Percentiles rank a stretch among this genome's conserved stretches.
Evolutionary conservation across 2,113 vertebrate genomes (phyloP).

Genomic region (Carassius auratus): DNA sequence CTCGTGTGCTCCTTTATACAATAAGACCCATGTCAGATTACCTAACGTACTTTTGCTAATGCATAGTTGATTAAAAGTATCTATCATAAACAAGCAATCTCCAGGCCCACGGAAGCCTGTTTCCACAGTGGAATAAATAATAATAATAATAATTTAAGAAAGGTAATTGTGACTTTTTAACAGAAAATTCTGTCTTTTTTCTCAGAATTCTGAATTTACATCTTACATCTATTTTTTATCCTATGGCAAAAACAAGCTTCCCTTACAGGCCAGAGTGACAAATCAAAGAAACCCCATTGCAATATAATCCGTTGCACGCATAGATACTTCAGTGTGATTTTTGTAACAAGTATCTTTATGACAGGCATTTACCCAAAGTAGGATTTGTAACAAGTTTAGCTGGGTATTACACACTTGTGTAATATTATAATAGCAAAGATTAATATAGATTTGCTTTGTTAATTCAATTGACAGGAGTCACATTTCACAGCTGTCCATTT

Average conservation of each 20-base stretch:
- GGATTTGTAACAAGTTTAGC: conserved; percentile 31
- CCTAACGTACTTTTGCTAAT: background rate
- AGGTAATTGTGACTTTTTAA: too few species aligned
- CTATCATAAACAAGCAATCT: conserved; percentile 14
- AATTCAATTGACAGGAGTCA: conserved; percentile 36
- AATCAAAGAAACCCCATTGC: background rate
- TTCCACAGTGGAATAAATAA: background rate
- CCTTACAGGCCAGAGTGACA: background rate
- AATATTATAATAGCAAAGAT: conserved; percentile 30
- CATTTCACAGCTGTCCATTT: conserved; percentile 39
- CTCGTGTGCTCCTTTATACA: conserved; percentile 7
- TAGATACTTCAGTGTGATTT: background rate
- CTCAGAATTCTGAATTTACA: too few species aligned
- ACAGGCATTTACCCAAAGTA: conserved; percentile 36
- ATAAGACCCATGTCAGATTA: background rate
- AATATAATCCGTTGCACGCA: conserved; percentile 6
- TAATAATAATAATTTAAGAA: too few species aligned
- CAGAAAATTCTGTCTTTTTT: too few species aligned
- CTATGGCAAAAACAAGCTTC: background rate
- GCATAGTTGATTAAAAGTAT: conserved; percentile 8
- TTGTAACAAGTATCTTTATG: conserved; percentile 30
- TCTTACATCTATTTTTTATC: background rate
- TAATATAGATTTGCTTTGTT: conserved; percentile 39
- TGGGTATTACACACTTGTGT: conserved; percentile 5
- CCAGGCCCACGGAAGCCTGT: background rate